These are phyloP conservation scores for Microtus agrestis DNA, from an alignment of 2,797 vertebrate genomes.

Conservation along the genomic window DNA sequence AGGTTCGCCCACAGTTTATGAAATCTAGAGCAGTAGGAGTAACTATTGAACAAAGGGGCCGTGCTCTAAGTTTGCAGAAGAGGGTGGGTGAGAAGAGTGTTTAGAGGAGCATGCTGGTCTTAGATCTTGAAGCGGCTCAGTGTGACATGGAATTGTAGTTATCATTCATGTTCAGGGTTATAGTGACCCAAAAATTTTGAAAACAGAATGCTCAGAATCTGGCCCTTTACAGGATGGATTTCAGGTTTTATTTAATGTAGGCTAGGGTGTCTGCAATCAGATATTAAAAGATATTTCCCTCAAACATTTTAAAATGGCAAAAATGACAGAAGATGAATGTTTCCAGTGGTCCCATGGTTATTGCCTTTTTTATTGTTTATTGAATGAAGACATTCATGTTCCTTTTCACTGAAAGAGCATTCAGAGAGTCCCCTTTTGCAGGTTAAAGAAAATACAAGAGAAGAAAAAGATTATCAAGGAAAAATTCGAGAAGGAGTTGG, in stretches of 20 bases:
- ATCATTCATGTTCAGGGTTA: background rate
- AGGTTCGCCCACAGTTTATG: background rate
- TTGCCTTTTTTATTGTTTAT: background rate
- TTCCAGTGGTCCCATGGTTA: conserved; percentile 59
- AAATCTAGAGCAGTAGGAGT: background rate
- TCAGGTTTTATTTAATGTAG: conserved; percentile 30
- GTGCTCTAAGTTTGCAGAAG: background rate
- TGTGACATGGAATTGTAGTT: background rate
- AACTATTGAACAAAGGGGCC: background rate
- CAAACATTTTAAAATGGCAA: background rate
- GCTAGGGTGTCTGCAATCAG: conserved; percentile 24
- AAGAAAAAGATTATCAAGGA: conserved; percentile 98
- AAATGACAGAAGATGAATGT: conserved; percentile 32
- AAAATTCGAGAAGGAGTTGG: conserved; percentile 93
- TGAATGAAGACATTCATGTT: background rate
- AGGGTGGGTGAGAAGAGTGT: background rate
- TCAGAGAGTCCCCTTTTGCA: conserved; percentile 80
- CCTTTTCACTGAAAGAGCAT: conserved; percentile 10
- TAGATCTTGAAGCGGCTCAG: background rate
- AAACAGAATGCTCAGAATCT: conserved; percentile 53
- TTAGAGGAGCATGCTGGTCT: background rate
- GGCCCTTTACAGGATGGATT: background rate
- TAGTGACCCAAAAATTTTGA: background rate
- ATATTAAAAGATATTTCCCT: background rate
- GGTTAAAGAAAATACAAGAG: conserved; percentile 99